Conservation (phyloP, 2,797 vertebrate species). For the Malurus splendens region DNA sequence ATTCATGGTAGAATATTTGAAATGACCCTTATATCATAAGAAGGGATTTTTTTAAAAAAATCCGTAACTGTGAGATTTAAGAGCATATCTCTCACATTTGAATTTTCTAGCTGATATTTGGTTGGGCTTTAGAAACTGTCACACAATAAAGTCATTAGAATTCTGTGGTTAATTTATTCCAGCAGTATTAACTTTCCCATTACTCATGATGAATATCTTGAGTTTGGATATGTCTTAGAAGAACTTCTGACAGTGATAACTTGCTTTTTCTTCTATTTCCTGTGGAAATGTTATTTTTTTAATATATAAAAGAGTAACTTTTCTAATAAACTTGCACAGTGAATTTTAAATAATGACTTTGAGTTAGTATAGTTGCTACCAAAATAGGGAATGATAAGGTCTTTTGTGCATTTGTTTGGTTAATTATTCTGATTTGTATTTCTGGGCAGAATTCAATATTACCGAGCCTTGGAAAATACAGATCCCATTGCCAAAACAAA, state of each 20-base stretch:
- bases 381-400: slow-evolving; percentile 7
- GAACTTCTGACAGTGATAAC: slow-evolving; percentile 47
- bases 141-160: slow-evolving; percentile 59
- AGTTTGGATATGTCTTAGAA: slow-evolving; percentile 48
- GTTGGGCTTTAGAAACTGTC: slow-evolving; percentile 54
- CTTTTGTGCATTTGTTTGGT: slow-evolving; percentile 27
- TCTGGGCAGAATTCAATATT: slow-evolving; percentile 2
- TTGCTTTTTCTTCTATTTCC: slow-evolving; percentile 18
- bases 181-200: slow-evolving; percentile 58
- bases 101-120: slow-evolving; percentile 42
- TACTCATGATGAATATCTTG: slow-evolving; percentile 55
- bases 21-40: slow-evolving; percentile 41
- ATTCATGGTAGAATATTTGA: slow-evolving; percentile 41
- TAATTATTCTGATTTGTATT: slow-evolving; percentile 39
- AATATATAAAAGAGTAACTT: background rate
- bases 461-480: slow-evolving; percentile 1
- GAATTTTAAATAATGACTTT: slow-evolving; percentile 20
- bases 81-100: slow-evolving; percentile 38
- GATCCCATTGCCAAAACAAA: slow-evolving; percentile 36
- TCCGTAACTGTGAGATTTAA: background rate
- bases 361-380: background rate
- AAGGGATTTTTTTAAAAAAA: slow-evolving; percentile 27
- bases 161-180: slow-evolving; percentile 63
- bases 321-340: slow-evolving; percentile 2
- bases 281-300: background rate